Evolutionary conservation across 92 coral and sea anemone genomes (phyloP).

Genomic region (Pocillopora meandrina): DNA sequence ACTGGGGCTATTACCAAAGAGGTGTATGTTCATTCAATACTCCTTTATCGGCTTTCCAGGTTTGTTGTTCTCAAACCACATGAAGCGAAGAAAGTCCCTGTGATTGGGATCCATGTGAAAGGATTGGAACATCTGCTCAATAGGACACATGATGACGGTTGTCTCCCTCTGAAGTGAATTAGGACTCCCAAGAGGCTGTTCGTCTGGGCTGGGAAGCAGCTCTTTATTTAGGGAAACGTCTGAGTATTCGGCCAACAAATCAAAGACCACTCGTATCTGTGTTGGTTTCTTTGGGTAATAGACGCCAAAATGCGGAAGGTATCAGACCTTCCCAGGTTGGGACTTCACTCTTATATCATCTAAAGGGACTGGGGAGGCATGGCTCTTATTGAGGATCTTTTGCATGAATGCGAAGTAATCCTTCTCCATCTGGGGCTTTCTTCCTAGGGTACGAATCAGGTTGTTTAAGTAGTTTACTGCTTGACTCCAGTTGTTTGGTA

Average conservation of each 20-base stretch:
- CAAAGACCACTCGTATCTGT: background rate
- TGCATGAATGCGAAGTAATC: conserved; percentile 58
- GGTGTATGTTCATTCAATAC: too few species aligned
- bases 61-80: too few species aligned
- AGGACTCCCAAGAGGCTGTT: conserved; percentile 28
- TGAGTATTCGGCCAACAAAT: conserved; percentile 16
- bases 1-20: too few species aligned
- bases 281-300: background rate
- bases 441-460: too few species aligned
- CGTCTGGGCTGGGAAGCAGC: conserved; percentile 24
- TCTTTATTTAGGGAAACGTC: conserved; percentile 24
- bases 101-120: too few species aligned
- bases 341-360: background rate
- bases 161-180: conserved; percentile 17
- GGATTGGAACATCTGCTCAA: too few species aligned
- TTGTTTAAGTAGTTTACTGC: background rate
- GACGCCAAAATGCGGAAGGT: conserved; percentile 33
- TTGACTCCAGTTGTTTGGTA: conserved; percentile 36
- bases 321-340: conserved; percentile 3
- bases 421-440: conserved; percentile 3
- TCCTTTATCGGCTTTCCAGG: too few species aligned
- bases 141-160: too few species aligned
- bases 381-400: conserved; percentile 11
- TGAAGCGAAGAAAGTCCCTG: too few species aligned
- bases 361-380: conserved; percentile 44